Base-by-base conservation (phyloP, 2,797 vertebrate species). In the Helicolenus hilgendorfi region DNA sequence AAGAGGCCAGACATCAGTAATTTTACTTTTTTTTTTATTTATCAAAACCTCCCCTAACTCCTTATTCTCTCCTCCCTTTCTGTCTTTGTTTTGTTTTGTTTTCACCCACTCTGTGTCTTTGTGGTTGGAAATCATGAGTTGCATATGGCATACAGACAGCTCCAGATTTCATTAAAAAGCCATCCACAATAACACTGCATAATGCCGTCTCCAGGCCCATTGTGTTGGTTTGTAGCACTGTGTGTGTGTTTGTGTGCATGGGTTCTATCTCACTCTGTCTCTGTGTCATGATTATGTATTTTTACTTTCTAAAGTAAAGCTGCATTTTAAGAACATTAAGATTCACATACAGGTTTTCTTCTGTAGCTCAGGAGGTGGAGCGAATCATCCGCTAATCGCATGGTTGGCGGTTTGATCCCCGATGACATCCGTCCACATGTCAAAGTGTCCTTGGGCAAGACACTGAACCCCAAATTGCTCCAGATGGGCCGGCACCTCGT, bases 91-190 rank as follows among this genome's bases (percentile, higher is more conserved):
- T 82, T 79, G 70, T 79, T 89, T 84, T 81, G 45, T 83, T 89
- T 89, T 83, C 78, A 86, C 55, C 76, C 85, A 83, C 79, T 89
- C 77, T n/a, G 15, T 81, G 78, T 83, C 80, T 79, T 84, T 92
- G 91, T 89, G 84, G 91, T 90, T 92, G 88, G 87, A 92, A 91
- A 92, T 53, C 70, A 64, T 82, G 83, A 86, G 77, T 86, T 87
- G 81, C 84, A 87, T 76, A 80, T 90, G 86, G 91, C 83, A 90
- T 45, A 65, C 70, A 80, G 79, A 85, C 63, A 73, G 82, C 86
- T 81, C 70, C 38, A 72, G 80, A 81, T 85, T 93, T 92, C 68
- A 90, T 90, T 89, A 85, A 78, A 92, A 88, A 92, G 83, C 11
- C 82, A 49, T 84, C 69, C 81, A 85, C 73, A 84, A 88, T 68